Evolutionary conservation across 2,113 vertebrate genomes (phyloP), one percentile per base, ranked within the genome.

Genomic region (Nesogale talazaci): DNA sequence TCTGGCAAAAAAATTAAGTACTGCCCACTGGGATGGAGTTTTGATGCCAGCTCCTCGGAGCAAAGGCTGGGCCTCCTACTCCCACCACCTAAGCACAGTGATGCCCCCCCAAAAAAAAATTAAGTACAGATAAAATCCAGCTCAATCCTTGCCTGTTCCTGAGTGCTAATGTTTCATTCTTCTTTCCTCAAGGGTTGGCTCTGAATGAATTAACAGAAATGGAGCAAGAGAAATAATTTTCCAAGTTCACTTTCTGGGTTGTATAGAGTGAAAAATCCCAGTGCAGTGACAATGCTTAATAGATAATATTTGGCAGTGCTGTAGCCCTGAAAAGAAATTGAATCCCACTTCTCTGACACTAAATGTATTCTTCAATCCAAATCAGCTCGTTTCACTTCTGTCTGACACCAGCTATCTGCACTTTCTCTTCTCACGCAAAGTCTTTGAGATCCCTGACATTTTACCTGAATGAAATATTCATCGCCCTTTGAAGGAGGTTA

Each of bases 241-340:
- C 25, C 25, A 61, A 36, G 59, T n/a, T 7, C 9, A 19, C 22
- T 9, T 29, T 3, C 25, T 3, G 2, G 14, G 1, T 2, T 38
- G 22, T 31, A 70, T 2, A 1, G 20, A 29, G 3, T 27, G 36
- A 3, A 31, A 52, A 52, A 11, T 36, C n/a, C 34, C 36, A 46
- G 9, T 52, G 9, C 46, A 52, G 10, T 12, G 9, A 52, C 46
- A 40, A 23, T 22, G 0, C 0, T 2, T 9, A 22, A 25, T 40
- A 40, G 34, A 7, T 11, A 3, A 0, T 11, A 59, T 27, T 46
- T 16, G 29, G 40, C 79, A 61, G 70, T 7, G n/a, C 34, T 84
- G 1, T 0, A n/a, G 15, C 78, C 40, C 40, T 23, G n/a, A 17
- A 34, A 70, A n/a, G n/a, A 70, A 70, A 70, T 34, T 52, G 46